Conservation (phyloP, 2,888 invertebrate genomes). For the Folsomia manolachei region DNA sequence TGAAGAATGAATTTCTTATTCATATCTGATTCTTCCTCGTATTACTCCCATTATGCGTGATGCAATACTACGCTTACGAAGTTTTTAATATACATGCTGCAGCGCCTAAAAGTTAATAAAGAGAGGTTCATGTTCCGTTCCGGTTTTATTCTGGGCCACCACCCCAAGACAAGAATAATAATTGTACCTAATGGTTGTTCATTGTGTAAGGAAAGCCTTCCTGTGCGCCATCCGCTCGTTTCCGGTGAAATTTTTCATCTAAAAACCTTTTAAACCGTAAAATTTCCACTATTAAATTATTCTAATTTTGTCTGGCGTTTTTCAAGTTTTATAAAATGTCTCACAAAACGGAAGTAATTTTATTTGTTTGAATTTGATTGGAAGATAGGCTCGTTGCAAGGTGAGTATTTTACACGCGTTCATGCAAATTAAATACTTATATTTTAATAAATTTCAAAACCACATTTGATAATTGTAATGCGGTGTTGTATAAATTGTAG, state of each 20-base stretch:
- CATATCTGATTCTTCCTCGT: neutral
- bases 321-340: too few species aligned
- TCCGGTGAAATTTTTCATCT: neutral
- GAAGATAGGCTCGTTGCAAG: too few species aligned
- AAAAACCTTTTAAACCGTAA: neutral
- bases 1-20: neutral
- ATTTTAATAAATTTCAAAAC: too few species aligned
- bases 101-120: neutral
- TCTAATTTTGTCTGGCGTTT: neutral
- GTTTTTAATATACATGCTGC: neutral
- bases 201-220: slow-evolving; percentile 8
- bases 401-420: too few species aligned
- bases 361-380: too few species aligned
- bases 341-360: too few species aligned
- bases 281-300: neutral
- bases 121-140: neutral
- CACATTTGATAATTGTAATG: too few species aligned
- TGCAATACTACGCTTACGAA: too few species aligned
- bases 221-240: neutral
- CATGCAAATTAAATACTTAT: too few species aligned
- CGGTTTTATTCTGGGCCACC: neutral
- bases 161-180: slow-evolving; percentile 10
- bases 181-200: slow-evolving; percentile 10
- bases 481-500: too few species aligned
- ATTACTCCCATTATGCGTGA: neutral